phyloP scores from a whole-genome alignment of 2,888 invertebrate genomes.

The Piscicola geometra region DNA sequence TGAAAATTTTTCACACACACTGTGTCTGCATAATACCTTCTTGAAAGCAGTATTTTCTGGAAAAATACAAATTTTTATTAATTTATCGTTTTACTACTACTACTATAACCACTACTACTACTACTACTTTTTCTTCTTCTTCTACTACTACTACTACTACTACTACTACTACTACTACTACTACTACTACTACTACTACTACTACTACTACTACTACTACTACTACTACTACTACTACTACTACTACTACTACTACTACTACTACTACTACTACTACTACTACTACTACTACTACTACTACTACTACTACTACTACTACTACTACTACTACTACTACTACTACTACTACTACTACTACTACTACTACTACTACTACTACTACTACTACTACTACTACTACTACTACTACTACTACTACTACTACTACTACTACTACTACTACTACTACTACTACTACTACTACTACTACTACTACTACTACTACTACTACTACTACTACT shows the following conservation, averaged over 20 bases:
- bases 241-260: background rate
- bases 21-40: too few relatives aligned
- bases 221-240: background rate
- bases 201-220: background rate
- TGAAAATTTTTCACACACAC: too few relatives aligned
- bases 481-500: constrained; percentile 18
- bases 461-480: constrained; percentile 18
- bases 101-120: constrained; percentile 15
- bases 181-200: background rate
- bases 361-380: constrained; percentile 18
- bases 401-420: constrained; percentile 18
- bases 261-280: background rate
- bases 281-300: background rate
- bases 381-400: constrained; percentile 18
- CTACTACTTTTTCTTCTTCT: background rate
- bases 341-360: constrained; percentile 15
- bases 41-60: too few relatives aligned
- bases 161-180: background rate
- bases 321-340: background rate
- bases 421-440: constrained; percentile 18
- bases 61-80: too few relatives aligned
- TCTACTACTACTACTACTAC: background rate
- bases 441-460: constrained; percentile 18
- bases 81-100: too few relatives aligned
- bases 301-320: background rate